Conservation (phyloP, 64 coral and sea anemone genomes). For the Catalaphyllia jardinei region DNA sequence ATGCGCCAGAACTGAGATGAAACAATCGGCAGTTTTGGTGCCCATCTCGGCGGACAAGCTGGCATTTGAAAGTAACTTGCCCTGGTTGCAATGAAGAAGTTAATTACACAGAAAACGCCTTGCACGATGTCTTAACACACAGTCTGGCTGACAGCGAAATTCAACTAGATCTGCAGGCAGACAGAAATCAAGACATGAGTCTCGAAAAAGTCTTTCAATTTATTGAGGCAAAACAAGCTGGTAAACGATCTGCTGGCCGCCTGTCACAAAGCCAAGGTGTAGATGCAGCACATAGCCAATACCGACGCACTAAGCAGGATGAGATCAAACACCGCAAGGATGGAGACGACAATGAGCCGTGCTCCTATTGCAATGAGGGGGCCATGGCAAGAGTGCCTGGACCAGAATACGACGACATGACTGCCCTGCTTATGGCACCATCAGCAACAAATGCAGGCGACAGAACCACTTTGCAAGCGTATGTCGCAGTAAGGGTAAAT, state of each 20-base stretch:
- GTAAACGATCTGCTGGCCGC: slow-evolving; percentile 32
- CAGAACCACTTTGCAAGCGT: not conserved
- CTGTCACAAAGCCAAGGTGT: slow-evolving; percentile 32
- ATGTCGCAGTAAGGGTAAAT: not conserved
- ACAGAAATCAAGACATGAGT: slow-evolving; percentile 34
- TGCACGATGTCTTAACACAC: slow-evolving; percentile 23
- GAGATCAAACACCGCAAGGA: not conserved
- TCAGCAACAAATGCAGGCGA: not conserved
- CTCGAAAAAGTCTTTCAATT: slow-evolving; percentile 37
- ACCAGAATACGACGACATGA: too few relatives aligned
- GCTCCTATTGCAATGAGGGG: not conserved
- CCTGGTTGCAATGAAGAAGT: slow-evolving; percentile 1
- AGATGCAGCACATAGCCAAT: slow-evolving; percentile 14
- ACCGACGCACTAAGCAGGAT: not conserved
- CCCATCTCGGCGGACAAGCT: slow-evolving; percentile 25
- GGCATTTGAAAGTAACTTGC: slow-evolving; percentile 10
- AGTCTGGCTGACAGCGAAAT: slow-evolving; percentile 48
- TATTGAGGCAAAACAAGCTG: slow-evolving; percentile 36
- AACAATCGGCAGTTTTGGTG: slow-evolving; percentile 7
- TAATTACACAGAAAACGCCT: slow-evolving; percentile 6
- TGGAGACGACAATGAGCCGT: not conserved
- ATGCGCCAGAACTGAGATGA: slow-evolving; percentile 39
- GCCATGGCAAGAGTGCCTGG: not conserved
- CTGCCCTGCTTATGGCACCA: too few relatives aligned
- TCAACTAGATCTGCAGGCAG: slow-evolving; percentile 42